phyloP scores from a whole-genome alignment of 2,888 invertebrate species.

The Xestia ashworthii region DNA sequence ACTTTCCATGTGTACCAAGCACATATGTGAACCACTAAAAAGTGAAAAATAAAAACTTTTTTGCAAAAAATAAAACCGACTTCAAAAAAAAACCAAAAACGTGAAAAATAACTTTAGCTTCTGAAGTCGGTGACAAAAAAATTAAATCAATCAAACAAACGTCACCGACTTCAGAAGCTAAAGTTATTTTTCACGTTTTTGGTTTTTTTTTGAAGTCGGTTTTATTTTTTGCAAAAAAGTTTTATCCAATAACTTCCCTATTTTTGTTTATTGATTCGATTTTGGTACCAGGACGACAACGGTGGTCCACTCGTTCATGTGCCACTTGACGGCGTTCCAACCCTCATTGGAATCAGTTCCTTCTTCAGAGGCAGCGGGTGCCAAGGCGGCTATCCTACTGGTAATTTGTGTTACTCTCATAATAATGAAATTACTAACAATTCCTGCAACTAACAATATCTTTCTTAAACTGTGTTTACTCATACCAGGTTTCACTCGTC shows the following conservation, averaged over 20 bases:
- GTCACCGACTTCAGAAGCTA: no score
- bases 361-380: slow-evolving; percentile 75
- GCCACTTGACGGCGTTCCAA: slow-evolving; percentile 48
- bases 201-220: no score
- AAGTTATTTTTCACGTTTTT: no score
- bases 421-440: neutral
- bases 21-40: no score
- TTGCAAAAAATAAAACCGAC: no score
- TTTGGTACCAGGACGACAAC: slow-evolving; percentile 77
- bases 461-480: neutral
- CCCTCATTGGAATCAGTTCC: slow-evolving; percentile 80
- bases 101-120: no score
- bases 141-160: no score
- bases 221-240: no score
- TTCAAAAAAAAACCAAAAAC: no score
- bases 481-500: slow-evolving; percentile 80
- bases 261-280: neutral
- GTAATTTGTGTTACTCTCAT: slow-evolving; percentile 62
- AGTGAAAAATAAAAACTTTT: no score
- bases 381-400: slow-evolving; percentile 82
- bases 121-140: no score
- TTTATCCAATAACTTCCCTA: neutral
- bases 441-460: neutral
- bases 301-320: slow-evolving; percentile 17
- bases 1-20: no score